These are phyloP conservation scores for Cheumatopsyche charites DNA, from an alignment of 1,140 invertebrate species.

Conservation along the genomic window DNA sequence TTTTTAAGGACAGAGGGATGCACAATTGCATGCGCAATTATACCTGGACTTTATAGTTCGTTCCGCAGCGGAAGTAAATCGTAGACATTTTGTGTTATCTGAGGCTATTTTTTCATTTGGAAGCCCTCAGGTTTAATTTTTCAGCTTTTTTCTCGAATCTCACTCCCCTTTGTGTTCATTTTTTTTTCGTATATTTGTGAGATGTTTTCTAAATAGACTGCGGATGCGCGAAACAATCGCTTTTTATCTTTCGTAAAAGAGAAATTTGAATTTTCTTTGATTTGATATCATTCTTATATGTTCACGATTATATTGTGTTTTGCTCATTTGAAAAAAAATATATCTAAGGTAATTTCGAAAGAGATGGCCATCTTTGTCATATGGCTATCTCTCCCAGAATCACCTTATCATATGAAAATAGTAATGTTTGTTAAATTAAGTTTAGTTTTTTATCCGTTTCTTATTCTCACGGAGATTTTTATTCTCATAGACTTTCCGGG, in stretches of 20 bases:
- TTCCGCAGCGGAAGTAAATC: slow-evolving; percentile 46
- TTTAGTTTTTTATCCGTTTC: slow-evolving; percentile 2
- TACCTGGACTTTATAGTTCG: slow-evolving; percentile 41
- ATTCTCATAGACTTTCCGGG: slow-evolving; percentile 34
- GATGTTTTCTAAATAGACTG: slow-evolving; percentile 29
- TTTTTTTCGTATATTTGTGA: too few species aligned
- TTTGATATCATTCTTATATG: too few species aligned
- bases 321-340: too few species aligned
- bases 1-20: neutral
- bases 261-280: too few species aligned
- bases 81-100: slow-evolving; percentile 40
- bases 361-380: too few species aligned
- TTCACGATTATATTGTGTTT: too few species aligned
- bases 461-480: slow-evolving; percentile 37
- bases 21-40: slow-evolving; percentile 41
- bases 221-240: slow-evolving; percentile 14
- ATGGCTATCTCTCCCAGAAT: too few species aligned
- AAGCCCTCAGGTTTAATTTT: neutral
- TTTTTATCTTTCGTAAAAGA: too few species aligned
- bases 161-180: slow-evolving; percentile 30
- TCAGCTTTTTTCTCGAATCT: slow-evolving; percentile 30
- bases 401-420: too few species aligned
- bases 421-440: neutral
- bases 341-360: too few species aligned
- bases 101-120: slow-evolving; percentile 2